Percentiles rank a stretch among this genome's conserved stretches.
Conservation (phyloP, 2,113 vertebrate genomes). For the Oreochromis niloticus region DNA sequence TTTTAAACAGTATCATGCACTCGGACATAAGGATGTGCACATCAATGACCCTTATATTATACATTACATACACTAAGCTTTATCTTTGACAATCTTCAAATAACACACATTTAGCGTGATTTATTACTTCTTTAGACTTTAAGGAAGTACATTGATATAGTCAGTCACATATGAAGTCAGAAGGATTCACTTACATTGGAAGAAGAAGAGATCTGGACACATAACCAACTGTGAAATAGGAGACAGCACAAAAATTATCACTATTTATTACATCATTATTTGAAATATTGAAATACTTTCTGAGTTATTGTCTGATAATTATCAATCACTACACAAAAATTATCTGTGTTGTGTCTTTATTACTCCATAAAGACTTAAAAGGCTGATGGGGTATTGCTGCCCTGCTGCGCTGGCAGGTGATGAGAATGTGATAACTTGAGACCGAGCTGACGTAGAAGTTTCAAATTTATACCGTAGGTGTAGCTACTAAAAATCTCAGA, state of each 20-base stretch:
- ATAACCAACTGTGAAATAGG: conserved; percentile 66
- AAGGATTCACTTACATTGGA: conserved; percentile 53
- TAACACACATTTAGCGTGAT: accelerated
- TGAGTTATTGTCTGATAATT: not conserved
- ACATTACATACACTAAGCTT: not conserved
- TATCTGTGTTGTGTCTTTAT: not conserved
- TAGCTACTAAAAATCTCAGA: not conserved
- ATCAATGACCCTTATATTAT: not conserved
- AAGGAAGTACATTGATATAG: not conserved
- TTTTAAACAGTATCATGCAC: not conserved
- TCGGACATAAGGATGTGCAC: not conserved
- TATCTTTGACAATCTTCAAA: not conserved
- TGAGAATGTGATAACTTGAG: not conserved
- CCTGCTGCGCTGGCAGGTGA: not conserved
- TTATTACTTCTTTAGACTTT: not conserved
- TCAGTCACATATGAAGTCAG: not conserved
- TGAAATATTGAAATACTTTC: not conserved
- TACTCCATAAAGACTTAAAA: not conserved
- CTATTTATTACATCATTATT: not conserved
- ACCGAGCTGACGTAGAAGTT: not conserved
- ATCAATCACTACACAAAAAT: not conserved
- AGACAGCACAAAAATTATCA: not conserved
- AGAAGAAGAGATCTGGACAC: conserved; percentile 66
- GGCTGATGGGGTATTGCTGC: not conserved
- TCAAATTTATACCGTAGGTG: not conserved